Conservation (phyloP, 1,140 invertebrate species). For the Bombus superbus region DNA sequence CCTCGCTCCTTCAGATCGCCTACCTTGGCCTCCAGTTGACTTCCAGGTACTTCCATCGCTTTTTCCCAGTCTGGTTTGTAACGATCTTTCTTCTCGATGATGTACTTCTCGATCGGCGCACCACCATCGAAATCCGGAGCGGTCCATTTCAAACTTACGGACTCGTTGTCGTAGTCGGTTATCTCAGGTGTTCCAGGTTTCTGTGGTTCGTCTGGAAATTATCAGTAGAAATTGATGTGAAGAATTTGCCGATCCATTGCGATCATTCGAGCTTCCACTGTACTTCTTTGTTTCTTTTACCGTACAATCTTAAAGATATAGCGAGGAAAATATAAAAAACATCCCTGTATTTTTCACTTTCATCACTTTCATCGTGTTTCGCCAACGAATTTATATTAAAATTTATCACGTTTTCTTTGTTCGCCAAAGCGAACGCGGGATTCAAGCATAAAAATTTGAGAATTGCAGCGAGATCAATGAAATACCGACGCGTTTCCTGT, state of each 20-base stretch:
- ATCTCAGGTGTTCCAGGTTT: conserved; percentile 96
- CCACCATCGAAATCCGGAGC: conserved; percentile 96
- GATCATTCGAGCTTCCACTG: neutral
- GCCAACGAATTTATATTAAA: neutral
- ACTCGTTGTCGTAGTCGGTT: conserved; percentile 96
- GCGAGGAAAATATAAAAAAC: no score
- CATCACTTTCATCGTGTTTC: neutral
- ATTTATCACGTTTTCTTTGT: neutral
- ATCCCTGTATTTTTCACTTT: neutral
- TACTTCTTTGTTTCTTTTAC: neutral
- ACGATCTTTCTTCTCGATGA: conserved; percentile 98
- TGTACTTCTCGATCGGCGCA: conserved; percentile 97
- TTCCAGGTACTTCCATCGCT: conserved; percentile 91
- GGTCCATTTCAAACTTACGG: conserved; percentile 96
- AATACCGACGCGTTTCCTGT: no score
- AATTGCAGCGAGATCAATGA: no score
- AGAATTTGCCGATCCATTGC: neutral
- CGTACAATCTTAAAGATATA: no score
- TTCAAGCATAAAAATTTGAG: no score
- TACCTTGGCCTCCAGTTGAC: conserved; percentile 90
- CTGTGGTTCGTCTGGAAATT: conserved; percentile 87
- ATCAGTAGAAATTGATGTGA: neutral
- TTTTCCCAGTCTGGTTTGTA: conserved; percentile 91
- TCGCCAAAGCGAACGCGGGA: no score
- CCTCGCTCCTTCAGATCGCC: conserved; percentile 94